Evolutionary conservation across 2,797 vertebrate species (phyloP).

Genomic region (Scolopax rusticola): DNA sequence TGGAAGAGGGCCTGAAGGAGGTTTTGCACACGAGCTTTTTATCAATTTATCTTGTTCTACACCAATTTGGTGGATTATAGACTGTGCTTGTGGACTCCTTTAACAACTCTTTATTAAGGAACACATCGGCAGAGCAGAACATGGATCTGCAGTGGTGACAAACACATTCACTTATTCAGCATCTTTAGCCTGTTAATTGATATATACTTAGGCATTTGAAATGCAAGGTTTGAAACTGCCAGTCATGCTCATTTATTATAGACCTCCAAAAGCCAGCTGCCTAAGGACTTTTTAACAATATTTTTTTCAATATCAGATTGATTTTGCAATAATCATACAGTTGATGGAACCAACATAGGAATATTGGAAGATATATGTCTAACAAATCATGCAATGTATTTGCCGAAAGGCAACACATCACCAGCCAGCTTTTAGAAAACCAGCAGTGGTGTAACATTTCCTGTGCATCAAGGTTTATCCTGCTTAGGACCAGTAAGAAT

Average conservation of each 20-base stretch:
- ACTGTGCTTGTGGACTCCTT: not conserved
- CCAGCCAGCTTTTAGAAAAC: conserved; percentile 5
- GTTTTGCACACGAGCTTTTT: not conserved
- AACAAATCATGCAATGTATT: not conserved
- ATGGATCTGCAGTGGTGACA: not conserved
- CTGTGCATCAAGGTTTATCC: not conserved
- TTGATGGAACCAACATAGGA: not conserved
- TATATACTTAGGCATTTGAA: not conserved
- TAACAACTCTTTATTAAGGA: not conserved
- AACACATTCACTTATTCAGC: not conserved
- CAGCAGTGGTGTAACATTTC: not conserved
- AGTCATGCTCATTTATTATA: not conserved
- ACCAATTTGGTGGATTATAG: not conserved
- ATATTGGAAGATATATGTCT: not conserved
- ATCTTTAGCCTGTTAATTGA: conserved; percentile 11
- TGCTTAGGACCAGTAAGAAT: not conserved
- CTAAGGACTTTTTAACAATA: not conserved
- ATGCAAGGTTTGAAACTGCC: conserved; percentile 3
- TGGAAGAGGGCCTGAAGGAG: not conserved
- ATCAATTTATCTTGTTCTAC: not conserved
- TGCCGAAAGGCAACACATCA: not conserved
- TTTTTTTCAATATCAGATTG: not conserved
- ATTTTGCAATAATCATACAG: conserved; percentile 25
- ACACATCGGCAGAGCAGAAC: not conserved
- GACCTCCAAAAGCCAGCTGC: not conserved